Conservation (phyloP, 2,888 invertebrate genomes). For the Malthinus seriepunctatus region DNA sequence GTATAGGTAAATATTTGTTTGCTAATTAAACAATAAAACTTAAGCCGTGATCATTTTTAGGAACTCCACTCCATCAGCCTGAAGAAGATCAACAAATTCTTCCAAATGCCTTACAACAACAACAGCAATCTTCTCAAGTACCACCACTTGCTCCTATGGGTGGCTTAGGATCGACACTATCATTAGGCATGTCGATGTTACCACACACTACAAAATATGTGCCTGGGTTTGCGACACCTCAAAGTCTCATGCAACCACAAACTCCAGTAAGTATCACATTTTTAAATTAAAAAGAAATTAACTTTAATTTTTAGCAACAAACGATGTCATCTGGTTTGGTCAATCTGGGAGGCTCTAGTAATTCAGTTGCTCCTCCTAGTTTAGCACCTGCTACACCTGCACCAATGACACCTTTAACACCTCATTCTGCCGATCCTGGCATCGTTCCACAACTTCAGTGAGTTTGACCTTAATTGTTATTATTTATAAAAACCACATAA, state of each 20-base stretch:
- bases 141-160: conserved; percentile 63
- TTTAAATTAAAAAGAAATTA: background rate
- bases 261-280: conserved; percentile 69
- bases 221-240: conserved; percentile 76
- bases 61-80: conserved; percentile 86
- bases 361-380: conserved; percentile 64
- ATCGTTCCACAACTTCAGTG: conserved; percentile 93
- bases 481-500: background rate
- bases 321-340: conserved; percentile 74
- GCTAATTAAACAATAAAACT: background rate
- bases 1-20: conserved; percentile 62
- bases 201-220: conserved; percentile 77
- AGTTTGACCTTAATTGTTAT: conserved; percentile 39
- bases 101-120: conserved; percentile 78
- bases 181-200: conserved; percentile 65
- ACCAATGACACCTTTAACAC: conserved; percentile 89
- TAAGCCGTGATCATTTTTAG: conserved; percentile 29
- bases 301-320: conserved; percentile 66
- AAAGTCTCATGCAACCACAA: conserved; percentile 87
- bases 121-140: conserved; percentile 50
- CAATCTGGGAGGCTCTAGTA: conserved; percentile 63
- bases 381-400: conserved; percentile 75
- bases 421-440: conserved; percentile 89
- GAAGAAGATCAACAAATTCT: conserved; percentile 90
- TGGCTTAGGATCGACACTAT: conserved; percentile 61